Evolutionary conservation across 2,888 invertebrate genomes (phyloP).

Genomic region (Drosophila setosimentum): DNA sequence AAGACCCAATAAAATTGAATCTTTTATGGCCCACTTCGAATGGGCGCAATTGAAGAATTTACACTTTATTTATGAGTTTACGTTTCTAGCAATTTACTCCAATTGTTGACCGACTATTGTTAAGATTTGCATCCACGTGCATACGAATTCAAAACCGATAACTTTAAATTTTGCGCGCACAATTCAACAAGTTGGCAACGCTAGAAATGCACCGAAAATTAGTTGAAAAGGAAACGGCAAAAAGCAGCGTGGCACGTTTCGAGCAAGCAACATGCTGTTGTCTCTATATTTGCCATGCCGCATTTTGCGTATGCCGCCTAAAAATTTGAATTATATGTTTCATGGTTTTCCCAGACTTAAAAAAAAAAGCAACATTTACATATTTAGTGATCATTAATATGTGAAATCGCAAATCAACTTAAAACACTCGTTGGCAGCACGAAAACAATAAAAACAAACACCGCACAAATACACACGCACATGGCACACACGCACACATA

Average conservation of each 20-base stretch:
- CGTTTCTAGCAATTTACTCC: not conserved
- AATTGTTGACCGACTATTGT: not conserved
- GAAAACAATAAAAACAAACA: conserved; percentile 66
- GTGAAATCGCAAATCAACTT: not conserved
- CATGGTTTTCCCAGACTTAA: not conserved
- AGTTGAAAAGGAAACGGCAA: conserved; percentile 40
- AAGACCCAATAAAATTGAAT: not conserved
- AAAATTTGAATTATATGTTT: not conserved
- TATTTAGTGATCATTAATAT: not conserved
- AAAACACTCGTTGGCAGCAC: conserved; percentile 5
- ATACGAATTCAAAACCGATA: conserved; percentile 24
- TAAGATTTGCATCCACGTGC: conserved; percentile 36
- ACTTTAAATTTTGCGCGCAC: conserved; percentile 33
- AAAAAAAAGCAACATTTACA: not conserved
- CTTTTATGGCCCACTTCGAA: too few species aligned
- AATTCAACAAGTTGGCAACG: conserved; percentile 58
- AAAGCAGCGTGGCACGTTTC: conserved; percentile 74
- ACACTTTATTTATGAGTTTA: not conserved
- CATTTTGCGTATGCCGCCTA: conserved; percentile 17
- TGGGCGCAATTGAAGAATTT: not conserved
- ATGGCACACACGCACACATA: conserved; percentile 10
- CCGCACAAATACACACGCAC: conserved; percentile 1
- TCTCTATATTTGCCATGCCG: conserved; percentile 32
- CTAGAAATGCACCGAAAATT: conserved; percentile 51
- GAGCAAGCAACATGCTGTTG: conserved; percentile 65